phyloP scores from a whole-genome alignment of 2,797 vertebrate species.

The Chromobotia macracanthus region DNA sequence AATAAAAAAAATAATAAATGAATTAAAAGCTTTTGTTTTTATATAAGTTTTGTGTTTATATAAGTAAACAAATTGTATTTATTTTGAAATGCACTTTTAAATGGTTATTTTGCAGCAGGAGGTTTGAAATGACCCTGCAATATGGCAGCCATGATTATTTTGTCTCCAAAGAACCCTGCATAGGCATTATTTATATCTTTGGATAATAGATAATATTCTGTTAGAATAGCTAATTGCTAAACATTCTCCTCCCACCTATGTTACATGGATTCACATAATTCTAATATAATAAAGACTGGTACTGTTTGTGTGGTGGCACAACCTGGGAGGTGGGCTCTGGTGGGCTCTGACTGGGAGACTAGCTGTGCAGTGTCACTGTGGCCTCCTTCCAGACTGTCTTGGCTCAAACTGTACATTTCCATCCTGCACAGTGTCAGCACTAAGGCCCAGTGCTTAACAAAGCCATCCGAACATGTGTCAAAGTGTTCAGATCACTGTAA shows the following conservation, averaged over 20 bases:
- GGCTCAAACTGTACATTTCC: conserved; percentile 57
- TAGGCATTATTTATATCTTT: too few relatives aligned
- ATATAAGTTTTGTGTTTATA: too few relatives aligned
- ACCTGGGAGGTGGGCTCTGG: conserved; percentile 11
- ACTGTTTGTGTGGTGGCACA: neutral
- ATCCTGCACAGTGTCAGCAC: conserved; percentile 58
- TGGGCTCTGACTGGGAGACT: conserved; percentile 23
- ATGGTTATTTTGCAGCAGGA: too few relatives aligned
- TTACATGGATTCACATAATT: neutral
- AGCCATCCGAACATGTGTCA: conserved; percentile 40
- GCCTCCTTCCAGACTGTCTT: conserved; percentile 48
- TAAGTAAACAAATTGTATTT: too few relatives aligned
- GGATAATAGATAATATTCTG: too few relatives aligned
- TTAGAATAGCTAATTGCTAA: neutral
- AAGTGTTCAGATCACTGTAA: conserved; percentile 44
- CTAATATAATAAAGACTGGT: neutral
- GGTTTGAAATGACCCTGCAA: too few relatives aligned
- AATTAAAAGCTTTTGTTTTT: too few relatives aligned
- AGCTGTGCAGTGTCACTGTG: conserved; percentile 48
- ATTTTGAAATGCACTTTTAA: too few relatives aligned
- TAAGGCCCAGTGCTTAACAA: conserved; percentile 37
- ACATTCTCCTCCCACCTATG: neutral
- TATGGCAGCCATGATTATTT: too few relatives aligned
- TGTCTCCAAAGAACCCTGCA: too few relatives aligned
- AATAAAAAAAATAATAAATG: too few relatives aligned